Conservation (phyloP, 2,797 vertebrate genomes). For the Malurus leucopterus region DNA sequence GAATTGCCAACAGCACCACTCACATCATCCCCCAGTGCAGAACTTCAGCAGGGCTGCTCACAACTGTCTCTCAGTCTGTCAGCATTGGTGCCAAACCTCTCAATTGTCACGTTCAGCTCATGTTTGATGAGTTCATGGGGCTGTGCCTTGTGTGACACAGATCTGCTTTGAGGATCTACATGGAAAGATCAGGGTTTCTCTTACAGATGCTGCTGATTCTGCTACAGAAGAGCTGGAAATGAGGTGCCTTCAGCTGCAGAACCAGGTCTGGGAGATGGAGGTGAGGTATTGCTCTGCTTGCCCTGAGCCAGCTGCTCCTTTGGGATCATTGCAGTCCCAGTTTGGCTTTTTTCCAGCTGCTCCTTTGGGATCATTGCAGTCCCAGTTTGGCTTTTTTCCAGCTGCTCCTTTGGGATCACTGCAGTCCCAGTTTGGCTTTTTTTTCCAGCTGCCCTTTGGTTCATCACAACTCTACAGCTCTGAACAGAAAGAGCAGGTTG, state of each 20-base stretch:
- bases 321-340: neutral
- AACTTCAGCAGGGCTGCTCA: neutral
- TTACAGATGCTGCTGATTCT: neutral
- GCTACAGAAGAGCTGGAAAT: slow-evolving; percentile 63
- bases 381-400: neutral
- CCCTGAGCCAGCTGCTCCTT: neutral
- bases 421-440: neutral
- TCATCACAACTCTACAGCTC: neutral
- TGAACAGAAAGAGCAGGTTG: neutral
- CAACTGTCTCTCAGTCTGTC: neutral
- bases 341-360: neutral
- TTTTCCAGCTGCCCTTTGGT: neutral
- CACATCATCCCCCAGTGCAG: neutral
- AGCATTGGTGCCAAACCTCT: neutral
- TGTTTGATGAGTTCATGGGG: neutral
- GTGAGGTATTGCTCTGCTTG: slow-evolving; percentile 63
- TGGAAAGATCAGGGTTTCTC: neutral
- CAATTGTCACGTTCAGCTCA: neutral
- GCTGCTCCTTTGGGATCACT: neutral
- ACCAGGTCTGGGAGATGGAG: slow-evolving; percentile 89
- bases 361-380: neutral
- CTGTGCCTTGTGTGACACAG: accelerated
- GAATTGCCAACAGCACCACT: neutral
- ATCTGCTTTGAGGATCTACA: neutral
- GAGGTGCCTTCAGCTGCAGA: slow-evolving; percentile 78